These are phyloP conservation scores for Phyllopteryx taeniolatus DNA, from an alignment of 2,113 vertebrate genomes.

Conservation along the genomic window DNA sequence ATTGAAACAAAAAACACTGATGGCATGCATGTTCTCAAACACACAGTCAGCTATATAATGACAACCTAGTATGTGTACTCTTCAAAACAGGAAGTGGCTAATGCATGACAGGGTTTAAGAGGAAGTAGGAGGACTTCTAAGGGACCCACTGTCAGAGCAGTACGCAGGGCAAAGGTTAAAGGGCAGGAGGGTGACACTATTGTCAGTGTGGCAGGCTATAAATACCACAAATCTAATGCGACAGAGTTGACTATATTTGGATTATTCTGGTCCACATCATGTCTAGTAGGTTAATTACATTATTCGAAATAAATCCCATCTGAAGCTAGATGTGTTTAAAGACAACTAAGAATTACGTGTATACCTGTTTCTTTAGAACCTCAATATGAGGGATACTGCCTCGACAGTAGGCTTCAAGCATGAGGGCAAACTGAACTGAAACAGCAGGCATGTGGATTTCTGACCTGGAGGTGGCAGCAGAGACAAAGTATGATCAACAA, in stretches of 20 bases:
- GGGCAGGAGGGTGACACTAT: constrained; percentile 26
- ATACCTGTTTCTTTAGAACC: constrained; percentile 93
- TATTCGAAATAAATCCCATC: neutral
- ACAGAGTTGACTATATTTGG: neutral
- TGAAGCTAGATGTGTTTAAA: neutral
- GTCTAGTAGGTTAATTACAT: too few species aligned
- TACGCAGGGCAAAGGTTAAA: constrained; percentile 27
- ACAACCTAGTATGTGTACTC: neutral
- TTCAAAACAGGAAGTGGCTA: constrained; percentile 51
- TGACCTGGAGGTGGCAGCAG: constrained; percentile 74
- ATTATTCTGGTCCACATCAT: neutral
- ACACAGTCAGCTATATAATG: constrained; percentile 18
- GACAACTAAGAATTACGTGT: neutral
- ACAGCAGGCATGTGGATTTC: constrained; percentile 93
- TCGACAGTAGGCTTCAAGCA: constrained; percentile 94
- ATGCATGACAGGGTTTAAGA: constrained; percentile 31
- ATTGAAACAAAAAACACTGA: neutral
- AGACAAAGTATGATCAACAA: constrained; percentile 5
- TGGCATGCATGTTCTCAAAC: neutral
- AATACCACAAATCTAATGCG: constrained; percentile 25
- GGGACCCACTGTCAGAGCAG: constrained; percentile 33
- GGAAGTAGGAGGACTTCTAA: constrained; percentile 44
- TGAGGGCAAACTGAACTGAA: constrained; percentile 88
- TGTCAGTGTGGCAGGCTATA: constrained; percentile 27
- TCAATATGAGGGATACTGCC: constrained; percentile 95